Percentiles rank a stretch among this genome's conserved stretches.
phyloP scores from a whole-genome alignment of 2,888 invertebrate species.

The Heterodera filipjevi region DNA sequence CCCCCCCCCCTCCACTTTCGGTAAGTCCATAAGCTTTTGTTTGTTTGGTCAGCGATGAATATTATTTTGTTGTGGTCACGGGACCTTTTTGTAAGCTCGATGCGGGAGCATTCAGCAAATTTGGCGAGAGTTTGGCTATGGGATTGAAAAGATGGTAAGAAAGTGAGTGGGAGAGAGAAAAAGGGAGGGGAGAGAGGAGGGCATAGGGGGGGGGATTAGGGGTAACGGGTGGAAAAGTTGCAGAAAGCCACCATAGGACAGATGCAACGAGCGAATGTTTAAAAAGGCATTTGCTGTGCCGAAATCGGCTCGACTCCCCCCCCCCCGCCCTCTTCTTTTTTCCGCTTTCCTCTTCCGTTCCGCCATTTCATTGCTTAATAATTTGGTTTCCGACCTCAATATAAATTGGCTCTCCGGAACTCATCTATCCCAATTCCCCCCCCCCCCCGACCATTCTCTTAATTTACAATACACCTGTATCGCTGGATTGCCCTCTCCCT shows the following conservation, averaged over 20 bases:
- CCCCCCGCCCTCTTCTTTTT: neutral
- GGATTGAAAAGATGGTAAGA: neutral
- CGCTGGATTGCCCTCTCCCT: neutral
- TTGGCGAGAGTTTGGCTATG: constrained; percentile 1
- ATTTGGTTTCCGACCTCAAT: constrained; percentile 1
- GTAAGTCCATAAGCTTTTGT: constrained; percentile 17
- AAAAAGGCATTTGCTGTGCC: neutral
- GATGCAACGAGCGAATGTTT: neutral
- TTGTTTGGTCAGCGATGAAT: constrained; percentile 17
- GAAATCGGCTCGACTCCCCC: neutral
- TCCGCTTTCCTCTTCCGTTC: neutral
- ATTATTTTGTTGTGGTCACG: neutral
- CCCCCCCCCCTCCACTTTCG: neutral
- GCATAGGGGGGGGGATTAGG: neutral
- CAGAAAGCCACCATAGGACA: no score
- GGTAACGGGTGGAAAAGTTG: neutral
- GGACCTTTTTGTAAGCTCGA: neutral
- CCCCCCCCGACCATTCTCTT: neutral
- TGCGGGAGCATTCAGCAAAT: constrained; percentile 2
- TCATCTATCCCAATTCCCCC: neutral
- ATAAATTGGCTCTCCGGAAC: neutral
- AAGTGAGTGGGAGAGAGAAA: neutral
- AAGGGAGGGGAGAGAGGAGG: neutral
- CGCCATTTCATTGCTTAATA: neutral
- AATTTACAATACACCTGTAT: neutral